Evolutionary conservation across 2,888 invertebrate genomes (phyloP).

Genomic region (Acheta domesticus): DNA sequence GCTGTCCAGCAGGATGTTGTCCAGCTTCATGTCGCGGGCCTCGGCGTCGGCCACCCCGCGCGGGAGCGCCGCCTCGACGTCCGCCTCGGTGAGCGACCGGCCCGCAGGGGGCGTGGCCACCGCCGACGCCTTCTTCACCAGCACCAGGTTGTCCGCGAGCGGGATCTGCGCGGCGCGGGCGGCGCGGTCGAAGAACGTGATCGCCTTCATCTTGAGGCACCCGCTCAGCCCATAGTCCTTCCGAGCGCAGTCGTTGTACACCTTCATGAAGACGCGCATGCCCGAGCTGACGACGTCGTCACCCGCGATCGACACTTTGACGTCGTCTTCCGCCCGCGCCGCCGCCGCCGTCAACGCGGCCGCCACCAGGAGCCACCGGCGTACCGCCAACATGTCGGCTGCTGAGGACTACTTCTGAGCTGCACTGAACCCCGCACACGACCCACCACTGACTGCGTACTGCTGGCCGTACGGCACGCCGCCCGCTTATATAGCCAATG

Average conservation of each 20-base stretch:
- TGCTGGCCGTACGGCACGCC: neutral
- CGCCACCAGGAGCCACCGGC: conserved; percentile 40
- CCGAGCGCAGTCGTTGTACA: conserved; percentile 75
- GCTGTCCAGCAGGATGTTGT: conserved; percentile 67
- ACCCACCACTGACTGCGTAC: neutral
- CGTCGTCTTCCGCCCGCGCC: conserved; percentile 48
- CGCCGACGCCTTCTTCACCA: conserved; percentile 66
- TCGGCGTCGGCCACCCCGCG: conserved; percentile 55
- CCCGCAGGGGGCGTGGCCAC: conserved; percentile 54
- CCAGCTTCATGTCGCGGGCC: conserved; percentile 64
- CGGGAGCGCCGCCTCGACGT: conserved; percentile 65
- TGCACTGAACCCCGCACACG: neutral
- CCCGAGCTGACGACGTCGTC: conserved; percentile 54
- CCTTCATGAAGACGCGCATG: conserved; percentile 38
- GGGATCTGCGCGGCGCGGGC: conserved; percentile 49
- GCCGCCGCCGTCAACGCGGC: conserved; percentile 43
- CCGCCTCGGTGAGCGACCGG: conserved; percentile 59
- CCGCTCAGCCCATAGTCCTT: conserved; percentile 64
- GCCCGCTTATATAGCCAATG: conserved; percentile 18
- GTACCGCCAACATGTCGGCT: neutral
- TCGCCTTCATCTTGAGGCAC: conserved; percentile 77
- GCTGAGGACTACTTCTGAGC: neutral
- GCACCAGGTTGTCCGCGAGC: conserved; percentile 60
- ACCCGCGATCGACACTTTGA: conserved; percentile 42
- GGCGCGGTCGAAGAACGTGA: conserved; percentile 72